These are phyloP conservation scores for Meda fulgida DNA, from an alignment of 2,797 vertebrate species.

Conservation along the genomic window DNA sequence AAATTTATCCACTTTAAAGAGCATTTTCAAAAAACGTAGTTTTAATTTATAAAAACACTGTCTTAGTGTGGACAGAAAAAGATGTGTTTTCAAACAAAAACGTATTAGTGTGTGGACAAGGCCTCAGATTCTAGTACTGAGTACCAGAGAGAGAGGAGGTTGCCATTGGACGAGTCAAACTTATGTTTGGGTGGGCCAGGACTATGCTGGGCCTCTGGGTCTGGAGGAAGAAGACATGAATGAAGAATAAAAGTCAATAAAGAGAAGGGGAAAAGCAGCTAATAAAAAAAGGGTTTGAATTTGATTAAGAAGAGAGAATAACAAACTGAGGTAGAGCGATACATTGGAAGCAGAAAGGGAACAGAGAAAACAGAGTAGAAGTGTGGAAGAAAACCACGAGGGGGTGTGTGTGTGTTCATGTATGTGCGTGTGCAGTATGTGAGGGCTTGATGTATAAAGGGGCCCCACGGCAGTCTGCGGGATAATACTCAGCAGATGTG, in stretches of 20 bases:
- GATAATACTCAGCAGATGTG: constrained; percentile 64
- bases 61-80: no score
- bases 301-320: not conserved
- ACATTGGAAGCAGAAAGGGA: not conserved
- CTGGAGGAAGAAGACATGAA: not conserved
- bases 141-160: not conserved
- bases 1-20: no score
- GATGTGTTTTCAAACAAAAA: no score
- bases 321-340: not conserved
- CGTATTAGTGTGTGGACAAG: no score
- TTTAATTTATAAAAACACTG: no score
- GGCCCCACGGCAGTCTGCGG: constrained; percentile 55
- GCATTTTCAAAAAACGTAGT: no score
- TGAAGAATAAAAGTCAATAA: not conserved
- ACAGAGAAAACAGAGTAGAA: not conserved
- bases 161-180: not conserved
- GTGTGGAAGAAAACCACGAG: constrained; percentile 5
- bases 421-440: constrained; percentile 36
- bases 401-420: constrained; percentile 7
- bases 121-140: no score
- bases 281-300: not conserved
- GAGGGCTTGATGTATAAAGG: constrained; percentile 52
- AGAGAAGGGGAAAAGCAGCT: not conserved
- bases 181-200: not conserved
- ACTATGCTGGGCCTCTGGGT: not conserved